Conservation (phyloP, 2,888 invertebrate species). For the Pollenia angustigena region DNA sequence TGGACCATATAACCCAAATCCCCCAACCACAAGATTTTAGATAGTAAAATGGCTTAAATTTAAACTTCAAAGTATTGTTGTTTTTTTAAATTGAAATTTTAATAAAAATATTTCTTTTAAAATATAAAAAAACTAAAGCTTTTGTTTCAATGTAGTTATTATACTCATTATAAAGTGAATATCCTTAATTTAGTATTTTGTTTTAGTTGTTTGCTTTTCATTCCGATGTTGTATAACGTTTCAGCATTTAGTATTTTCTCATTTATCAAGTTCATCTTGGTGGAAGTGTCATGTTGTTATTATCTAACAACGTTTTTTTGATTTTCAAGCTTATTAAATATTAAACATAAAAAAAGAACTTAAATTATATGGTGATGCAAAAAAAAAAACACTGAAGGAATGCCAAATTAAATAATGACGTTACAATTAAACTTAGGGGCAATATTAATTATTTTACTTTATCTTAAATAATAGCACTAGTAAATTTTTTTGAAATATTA, state of each 20-base stretch:
- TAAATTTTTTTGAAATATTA: too few relatives aligned
- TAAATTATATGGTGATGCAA: neutral
- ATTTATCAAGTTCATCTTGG: slow-evolving; percentile 58
- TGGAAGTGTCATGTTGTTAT: slow-evolving; percentile 52
- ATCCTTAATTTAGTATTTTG: neutral
- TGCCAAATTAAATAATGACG: neutral
- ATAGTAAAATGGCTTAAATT: neutral
- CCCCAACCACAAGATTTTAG: slow-evolving; percentile 40
- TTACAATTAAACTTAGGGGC: slow-evolving; percentile 1
- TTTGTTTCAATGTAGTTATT: too few relatives aligned
- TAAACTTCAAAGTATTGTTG: neutral
- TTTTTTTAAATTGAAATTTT: neutral
- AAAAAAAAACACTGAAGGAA: neutral
- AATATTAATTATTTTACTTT: neutral
- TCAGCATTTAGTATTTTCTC: slow-evolving; percentile 19
- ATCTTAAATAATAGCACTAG: too few relatives aligned
- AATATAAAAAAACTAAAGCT: neutral
- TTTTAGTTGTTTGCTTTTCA: slow-evolving; percentile 6
- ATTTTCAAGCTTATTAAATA: slow-evolving; percentile 31
- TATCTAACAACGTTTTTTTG: slow-evolving; percentile 6
- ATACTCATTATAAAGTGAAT: neutral
- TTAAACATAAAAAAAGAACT: slow-evolving; percentile 11
- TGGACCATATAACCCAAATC: slow-evolving; percentile 65
- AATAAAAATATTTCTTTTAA: neutral
- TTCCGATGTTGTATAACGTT: slow-evolving; percentile 11